These are phyloP conservation scores for Hyaena hyaena DNA, from an alignment of 2,113 vertebrate genomes.

Conservation along the genomic window DNA sequence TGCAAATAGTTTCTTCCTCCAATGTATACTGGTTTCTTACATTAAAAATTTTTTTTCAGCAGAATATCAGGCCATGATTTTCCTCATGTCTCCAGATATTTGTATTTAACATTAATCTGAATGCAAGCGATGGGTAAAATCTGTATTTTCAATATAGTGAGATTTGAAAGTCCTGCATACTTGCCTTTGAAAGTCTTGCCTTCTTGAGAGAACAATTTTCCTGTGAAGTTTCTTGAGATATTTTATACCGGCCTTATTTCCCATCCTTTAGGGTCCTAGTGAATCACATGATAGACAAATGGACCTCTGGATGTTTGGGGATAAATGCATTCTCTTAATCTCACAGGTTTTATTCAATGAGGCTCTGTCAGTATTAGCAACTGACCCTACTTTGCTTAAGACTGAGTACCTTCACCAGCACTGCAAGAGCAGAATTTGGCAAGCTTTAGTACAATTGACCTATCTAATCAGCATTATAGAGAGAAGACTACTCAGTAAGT, in stretches of 20 bases:
- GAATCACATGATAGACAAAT: not conserved
- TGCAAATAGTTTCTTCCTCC: not conserved
- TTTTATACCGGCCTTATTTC: constrained; percentile 6
- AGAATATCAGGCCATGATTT: not conserved
- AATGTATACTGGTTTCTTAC: constrained; percentile 1
- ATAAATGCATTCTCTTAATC: not conserved
- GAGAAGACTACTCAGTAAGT: not conserved
- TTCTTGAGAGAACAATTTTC: not conserved
- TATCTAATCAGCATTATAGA: not conserved
- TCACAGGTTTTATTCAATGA: not conserved
- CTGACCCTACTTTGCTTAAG: not conserved
- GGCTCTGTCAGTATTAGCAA: not conserved
- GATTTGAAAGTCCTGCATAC: not conserved
- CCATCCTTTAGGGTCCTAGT: not conserved
- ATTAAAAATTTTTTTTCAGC: not conserved
- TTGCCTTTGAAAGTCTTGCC: not conserved
- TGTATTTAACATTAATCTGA: not conserved
- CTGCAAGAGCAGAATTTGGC: not conserved
- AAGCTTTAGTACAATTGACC: not conserved
- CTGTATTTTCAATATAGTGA: not conserved
- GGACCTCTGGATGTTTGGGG: not conserved
- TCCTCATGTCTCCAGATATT: not conserved
- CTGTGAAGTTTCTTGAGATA: not conserved
- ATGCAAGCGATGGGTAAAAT: not conserved
- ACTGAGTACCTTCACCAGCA: not conserved